Conservation (phyloP, 2,888 invertebrate genomes). For the Allophyes oxyacanthae region DNA sequence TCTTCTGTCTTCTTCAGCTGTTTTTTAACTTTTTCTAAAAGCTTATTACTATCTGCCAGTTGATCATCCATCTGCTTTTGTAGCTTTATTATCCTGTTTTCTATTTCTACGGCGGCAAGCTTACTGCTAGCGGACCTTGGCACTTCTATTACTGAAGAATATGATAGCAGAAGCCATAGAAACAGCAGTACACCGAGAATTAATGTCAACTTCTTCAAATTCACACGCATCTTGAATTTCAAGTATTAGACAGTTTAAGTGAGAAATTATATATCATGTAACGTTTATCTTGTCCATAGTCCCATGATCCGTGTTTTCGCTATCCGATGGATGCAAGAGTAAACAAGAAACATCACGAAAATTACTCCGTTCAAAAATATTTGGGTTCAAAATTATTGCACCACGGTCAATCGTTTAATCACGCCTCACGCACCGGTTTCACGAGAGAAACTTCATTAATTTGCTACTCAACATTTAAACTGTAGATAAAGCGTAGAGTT, state of each 20-base stretch:
- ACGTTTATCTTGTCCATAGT: conserved; percentile 41
- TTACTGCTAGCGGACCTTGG: conserved; percentile 53
- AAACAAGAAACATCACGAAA: conserved; percentile 56
- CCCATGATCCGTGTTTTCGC: conserved; percentile 22
- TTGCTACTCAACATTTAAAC: conserved; percentile 31
- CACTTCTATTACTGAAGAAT: conserved; percentile 69
- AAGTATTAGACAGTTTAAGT: conserved; percentile 16
- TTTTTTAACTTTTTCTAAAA: conserved; percentile 70
- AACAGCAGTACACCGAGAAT: conserved; percentile 62
- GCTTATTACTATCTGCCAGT: conserved; percentile 68
- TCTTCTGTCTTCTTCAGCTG: conserved; percentile 61
- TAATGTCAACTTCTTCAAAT: conserved; percentile 72
- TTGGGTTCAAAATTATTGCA: conserved; percentile 23
- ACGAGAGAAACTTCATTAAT: conserved; percentile 19
- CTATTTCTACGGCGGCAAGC: conserved; percentile 61
- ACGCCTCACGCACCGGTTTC: conserved; percentile 8
- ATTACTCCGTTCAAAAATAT: conserved; percentile 28
- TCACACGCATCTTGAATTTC: conserved; percentile 77
- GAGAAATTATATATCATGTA: conserved; percentile 32
- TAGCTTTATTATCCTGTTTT: conserved; percentile 68
- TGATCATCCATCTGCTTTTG: conserved; percentile 70
- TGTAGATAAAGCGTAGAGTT: conserved; percentile 38
- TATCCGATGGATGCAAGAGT: conserved; percentile 36
- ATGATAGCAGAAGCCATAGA: conserved; percentile 75
- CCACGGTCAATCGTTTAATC: conserved; percentile 16